These are phyloP conservation scores for Okamejei kenojei DNA, from an alignment of 2,797 vertebrate genomes.

Conservation along the genomic window DNA sequence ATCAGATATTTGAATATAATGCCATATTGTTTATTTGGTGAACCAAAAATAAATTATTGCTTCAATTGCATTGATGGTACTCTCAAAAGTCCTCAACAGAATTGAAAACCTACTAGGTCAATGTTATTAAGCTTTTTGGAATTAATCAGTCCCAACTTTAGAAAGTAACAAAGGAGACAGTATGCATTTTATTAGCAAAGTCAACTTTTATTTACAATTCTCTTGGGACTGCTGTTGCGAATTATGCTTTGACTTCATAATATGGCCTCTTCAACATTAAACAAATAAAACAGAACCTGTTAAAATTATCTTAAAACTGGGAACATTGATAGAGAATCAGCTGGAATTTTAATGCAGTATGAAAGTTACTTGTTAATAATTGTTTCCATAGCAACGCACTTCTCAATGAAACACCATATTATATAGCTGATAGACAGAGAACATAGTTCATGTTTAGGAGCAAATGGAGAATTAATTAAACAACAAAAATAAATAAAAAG, in stretches of 20 bases:
- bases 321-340: background rate
- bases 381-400: background rate
- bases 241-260: background rate
- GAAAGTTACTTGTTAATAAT: background rate
- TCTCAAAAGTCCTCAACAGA: background rate
- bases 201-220: background rate
- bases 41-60: background rate
- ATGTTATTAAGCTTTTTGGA: background rate
- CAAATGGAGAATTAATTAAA: background rate
- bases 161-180: background rate
- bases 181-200: constrained; percentile 21
- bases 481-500: background rate
- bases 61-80: constrained; percentile 6
- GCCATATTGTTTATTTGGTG: background rate
- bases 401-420: background rate
- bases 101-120: background rate
- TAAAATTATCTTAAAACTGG: constrained; percentile 1
- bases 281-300: background rate
- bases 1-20: constrained; percentile 4
- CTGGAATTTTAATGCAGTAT: background rate
- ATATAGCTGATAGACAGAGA: background rate
- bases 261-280: background rate
- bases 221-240: background rate
- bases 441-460: background rate
- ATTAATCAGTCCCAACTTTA: background rate